Percentiles rank a stretch among this genome's conserved stretches.
Evolutionary conservation across 2,113 vertebrate genomes (phyloP).

Genomic region (Chaenogobius annularis): DNA sequence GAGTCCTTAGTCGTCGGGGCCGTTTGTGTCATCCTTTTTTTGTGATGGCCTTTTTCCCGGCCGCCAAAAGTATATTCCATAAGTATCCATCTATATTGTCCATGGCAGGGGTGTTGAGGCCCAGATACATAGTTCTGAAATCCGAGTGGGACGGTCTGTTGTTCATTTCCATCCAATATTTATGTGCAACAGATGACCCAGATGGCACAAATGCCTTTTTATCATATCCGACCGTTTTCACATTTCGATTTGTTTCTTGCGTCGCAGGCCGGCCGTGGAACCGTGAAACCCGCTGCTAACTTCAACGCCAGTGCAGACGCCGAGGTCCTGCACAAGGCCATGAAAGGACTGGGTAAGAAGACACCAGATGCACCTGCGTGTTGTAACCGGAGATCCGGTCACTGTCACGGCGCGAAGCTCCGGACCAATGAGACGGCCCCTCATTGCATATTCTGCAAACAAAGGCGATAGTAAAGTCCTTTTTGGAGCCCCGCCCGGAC

Average conservation of each 20-base stretch:
- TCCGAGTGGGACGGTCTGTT: no score
- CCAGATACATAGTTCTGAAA: no score
- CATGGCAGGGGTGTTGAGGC: no score
- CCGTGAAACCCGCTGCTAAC: conserved; percentile 77
- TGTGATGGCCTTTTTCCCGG: no score
- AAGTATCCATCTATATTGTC: no score
- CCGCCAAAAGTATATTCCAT: no score
- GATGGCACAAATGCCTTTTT: no score
- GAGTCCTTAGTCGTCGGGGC: no score
- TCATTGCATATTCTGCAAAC: conserved; percentile 4
- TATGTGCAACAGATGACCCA: no score
- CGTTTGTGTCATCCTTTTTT: no score
- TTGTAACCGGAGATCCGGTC: conserved; percentile 17
- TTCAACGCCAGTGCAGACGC: conserved; percentile 90
- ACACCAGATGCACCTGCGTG: neutral
- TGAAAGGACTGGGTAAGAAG: conserved; percentile 95
- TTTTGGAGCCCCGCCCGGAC: conserved; percentile 20
- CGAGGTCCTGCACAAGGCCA: conserved; percentile 86
- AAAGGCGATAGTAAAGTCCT: conserved; percentile 9
- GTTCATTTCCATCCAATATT: no score
- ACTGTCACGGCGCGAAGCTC: conserved; percentile 9
- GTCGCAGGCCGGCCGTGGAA: conserved; percentile 81
- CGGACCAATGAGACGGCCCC: conserved; percentile 10
- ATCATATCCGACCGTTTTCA: conserved; percentile 3
- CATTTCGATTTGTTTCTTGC: neutral